Percentiles rank a stretch among this genome's conserved stretches.
phyloP scores from a whole-genome alignment of 2,888 invertebrate species.

The Gisinianus flammeolus region DNA sequence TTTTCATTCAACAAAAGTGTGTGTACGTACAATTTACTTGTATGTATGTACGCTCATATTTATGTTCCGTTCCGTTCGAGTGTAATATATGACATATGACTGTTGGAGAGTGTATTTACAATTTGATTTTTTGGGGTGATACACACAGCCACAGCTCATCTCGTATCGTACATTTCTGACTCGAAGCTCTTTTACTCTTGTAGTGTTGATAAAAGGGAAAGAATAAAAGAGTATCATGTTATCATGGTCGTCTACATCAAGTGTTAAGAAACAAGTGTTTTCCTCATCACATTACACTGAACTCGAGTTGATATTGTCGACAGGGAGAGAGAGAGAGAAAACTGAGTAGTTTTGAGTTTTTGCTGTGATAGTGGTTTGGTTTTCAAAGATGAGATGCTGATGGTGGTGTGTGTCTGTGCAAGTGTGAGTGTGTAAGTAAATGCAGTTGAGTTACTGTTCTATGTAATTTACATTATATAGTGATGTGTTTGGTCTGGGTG shows the following conservation, averaged over 20 bases:
- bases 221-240: slow-evolving; percentile 1
- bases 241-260: slow-evolving; percentile 7
- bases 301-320: slow-evolving; percentile 8
- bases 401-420: not conserved
- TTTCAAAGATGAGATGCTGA: not conserved
- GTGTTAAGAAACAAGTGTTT: slow-evolving; percentile 6
- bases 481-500: slow-evolving; percentile 12
- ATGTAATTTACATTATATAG: slow-evolving; percentile 18
- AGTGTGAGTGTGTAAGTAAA: not conserved
- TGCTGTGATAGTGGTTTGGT: not conserved
- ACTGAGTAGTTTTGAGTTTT: not conserved
- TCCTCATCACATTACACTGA: slow-evolving; percentile 6
- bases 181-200: too few relatives aligned
- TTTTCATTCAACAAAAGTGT: too few relatives aligned
- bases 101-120: too few relatives aligned
- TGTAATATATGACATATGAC: too few relatives aligned
- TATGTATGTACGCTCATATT: too few relatives aligned
- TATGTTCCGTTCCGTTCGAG: too few relatives aligned
- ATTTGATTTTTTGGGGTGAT: too few relatives aligned
- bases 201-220: too few relatives aligned
- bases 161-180: too few relatives aligned
- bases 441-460: slow-evolving; percentile 21
- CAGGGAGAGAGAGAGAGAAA: not conserved
- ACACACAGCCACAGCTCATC: too few relatives aligned
- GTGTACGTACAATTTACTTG: too few relatives aligned